Evolutionary conservation across 1,140 invertebrate species (phyloP), one percentile per base, ranked within the genome.

Genomic region (Patella vulgata): DNA sequence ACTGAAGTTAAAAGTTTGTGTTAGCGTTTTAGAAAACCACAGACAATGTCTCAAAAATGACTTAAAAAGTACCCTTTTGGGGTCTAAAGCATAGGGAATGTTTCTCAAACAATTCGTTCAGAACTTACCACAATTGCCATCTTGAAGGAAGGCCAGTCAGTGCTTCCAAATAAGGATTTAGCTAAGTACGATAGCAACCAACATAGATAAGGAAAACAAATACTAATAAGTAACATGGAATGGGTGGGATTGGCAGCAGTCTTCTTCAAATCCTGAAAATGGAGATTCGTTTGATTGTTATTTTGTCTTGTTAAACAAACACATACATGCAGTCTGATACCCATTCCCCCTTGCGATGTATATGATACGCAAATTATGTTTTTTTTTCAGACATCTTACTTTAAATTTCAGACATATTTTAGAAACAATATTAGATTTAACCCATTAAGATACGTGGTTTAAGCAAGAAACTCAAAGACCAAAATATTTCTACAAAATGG

Each of bases 161-260:
- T 67, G 42, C 71, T 77, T 31, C 81, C 78, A 63, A 82, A 82
- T 36, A 82, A 23, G 9, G 74, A 73, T 44, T 79, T 75, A n/a
- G 68, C 70, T 19, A 74, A 56, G 57, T 77, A 80, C 36, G 72
- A 66, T 17, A 81, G 25, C 28, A 81, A 63, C 68, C 77, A 73
- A n/a, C 66, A 50, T 14, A 64, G 21, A 28, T 80, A 79, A 0
- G 78, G 77, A 21, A 77, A 69, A 56, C 71, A 74, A 17, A 79
- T 66, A 21, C 53, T 55, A 19, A 78, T 70, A n/a, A 78, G 39
- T 11, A 77, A 42, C 74, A 75, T 71, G 8, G 71, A 73, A 48
- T 71, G 62, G 1, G 67, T 66, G 0, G 73, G 70, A 9, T 43
- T 50, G 17, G 67, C 68, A 21, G 66, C 31, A 19, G 44, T 28